A percentile compares a stretch with the other conserved stretches of the same genome.
phyloP scores from a whole-genome alignment of 35 echinoderm and acorn worm species.

The Eucidaris tribuloides region DNA sequence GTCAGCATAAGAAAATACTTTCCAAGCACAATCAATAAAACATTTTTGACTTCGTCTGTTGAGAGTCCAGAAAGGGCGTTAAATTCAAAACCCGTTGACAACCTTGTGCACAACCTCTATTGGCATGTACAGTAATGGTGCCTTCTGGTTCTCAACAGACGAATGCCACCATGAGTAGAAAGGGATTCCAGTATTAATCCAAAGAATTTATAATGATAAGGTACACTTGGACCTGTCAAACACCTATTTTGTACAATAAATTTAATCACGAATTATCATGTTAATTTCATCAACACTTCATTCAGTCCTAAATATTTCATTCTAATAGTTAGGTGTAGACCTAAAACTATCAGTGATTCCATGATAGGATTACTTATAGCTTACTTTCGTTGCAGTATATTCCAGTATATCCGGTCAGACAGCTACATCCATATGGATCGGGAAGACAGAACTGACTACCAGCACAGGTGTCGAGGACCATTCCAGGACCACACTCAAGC shows the following conservation, averaged over 20 bases:
- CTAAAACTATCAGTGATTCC: too few species aligned
- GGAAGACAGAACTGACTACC: constrained; percentile 43
- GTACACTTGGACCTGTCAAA: neutral
- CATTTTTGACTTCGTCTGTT: too few species aligned
- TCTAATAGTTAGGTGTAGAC: too few species aligned
- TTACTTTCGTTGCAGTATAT: constrained; percentile 35
- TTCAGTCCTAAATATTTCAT: neutral
- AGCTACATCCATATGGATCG: constrained; percentile 60
- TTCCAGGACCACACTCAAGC: neutral
- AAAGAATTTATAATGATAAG: neutral
- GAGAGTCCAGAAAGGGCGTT: neutral
- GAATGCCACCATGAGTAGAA: too few species aligned
- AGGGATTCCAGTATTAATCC: too few species aligned
- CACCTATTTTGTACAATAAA: neutral
- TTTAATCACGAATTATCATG: neutral
- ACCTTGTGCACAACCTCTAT: neutral
- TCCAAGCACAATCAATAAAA: neutral
- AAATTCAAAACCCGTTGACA: neutral
- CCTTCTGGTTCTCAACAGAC: too few species aligned
- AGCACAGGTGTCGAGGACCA: neutral
- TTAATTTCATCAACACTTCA: neutral
- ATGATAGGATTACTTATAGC: neutral
- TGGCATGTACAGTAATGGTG: neutral
- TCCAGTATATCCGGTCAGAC: constrained; percentile 20
- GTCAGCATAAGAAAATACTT: neutral